Evolutionary conservation across 2,113 vertebrate species (phyloP).

Genomic region (Pantherophis guttatus): DNA sequence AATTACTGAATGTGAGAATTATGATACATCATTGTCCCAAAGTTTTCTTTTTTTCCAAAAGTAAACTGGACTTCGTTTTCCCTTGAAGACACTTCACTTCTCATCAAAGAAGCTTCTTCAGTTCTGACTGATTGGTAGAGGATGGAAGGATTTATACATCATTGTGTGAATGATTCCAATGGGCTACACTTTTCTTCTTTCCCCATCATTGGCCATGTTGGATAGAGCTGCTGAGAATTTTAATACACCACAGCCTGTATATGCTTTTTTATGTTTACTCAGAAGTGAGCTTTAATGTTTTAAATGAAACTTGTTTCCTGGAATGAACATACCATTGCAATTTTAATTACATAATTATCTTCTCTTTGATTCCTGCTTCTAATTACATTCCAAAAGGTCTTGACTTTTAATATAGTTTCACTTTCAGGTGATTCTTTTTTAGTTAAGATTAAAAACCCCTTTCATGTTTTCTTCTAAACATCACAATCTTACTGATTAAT

Average conservation of each 20-base stretch:
- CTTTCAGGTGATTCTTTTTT: neutral
- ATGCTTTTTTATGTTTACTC: neutral
- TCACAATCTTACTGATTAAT: neutral
- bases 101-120: neutral
- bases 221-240: neutral
- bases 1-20: neutral
- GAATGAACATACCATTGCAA: neutral
- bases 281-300: neutral
- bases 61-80: neutral
- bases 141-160: neutral
- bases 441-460: constrained; percentile 11
- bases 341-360: constrained; percentile 1
- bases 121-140: neutral
- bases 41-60: neutral
- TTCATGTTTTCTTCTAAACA: constrained; percentile 10
- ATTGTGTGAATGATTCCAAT: neutral
- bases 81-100: neutral
- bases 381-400: neutral
- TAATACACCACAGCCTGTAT: neutral
- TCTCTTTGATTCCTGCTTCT: neutral
- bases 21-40: neutral
- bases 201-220: neutral
- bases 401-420: constrained; percentile 2
- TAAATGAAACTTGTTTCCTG: neutral
- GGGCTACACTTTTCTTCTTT: neutral